These are phyloP conservation scores for Sapayoa aenigma DNA, from an alignment of 2,113 vertebrate genomes.

Conservation along the genomic window DNA sequence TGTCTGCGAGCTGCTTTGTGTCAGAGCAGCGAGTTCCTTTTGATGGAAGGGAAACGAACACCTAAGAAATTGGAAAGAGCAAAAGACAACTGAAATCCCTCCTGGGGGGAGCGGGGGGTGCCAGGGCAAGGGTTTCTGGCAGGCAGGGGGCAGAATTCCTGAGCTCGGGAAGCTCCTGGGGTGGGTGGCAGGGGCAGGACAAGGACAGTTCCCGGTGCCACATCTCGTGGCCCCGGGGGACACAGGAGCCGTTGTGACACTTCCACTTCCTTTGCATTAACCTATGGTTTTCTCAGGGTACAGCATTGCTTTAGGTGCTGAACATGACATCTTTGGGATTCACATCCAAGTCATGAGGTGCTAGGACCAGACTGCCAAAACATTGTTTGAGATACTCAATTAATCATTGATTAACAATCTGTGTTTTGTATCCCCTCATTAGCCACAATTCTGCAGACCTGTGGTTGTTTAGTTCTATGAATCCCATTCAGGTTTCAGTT, in stretches of 20 bases:
- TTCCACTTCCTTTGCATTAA: slow-evolving; percentile 18
- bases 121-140: not conserved
- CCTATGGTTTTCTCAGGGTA: slow-evolving; percentile 67
- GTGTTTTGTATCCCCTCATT: slow-evolving; percentile 21
- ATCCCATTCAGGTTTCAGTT: slow-evolving; percentile 8
- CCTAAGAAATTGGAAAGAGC: not conserved
- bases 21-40: not conserved
- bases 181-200: no score
- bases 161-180: not conserved
- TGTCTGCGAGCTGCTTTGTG: not conserved
- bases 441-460: not conserved
- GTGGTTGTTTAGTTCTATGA: not conserved
- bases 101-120: not conserved
- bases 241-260: no score
- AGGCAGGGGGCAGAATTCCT: not conserved
- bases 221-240: no score
- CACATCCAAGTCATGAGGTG: slow-evolving; percentile 63
- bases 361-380: slow-evolving; percentile 68
- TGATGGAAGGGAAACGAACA: not conserved
- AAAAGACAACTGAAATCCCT: not conserved
- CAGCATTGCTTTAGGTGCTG: slow-evolving; percentile 50
- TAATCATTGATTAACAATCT: slow-evolving; percentile 16
- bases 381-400: slow-evolving; percentile 12
- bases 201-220: no score
- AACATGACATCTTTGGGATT: slow-evolving; percentile 42